A percentile compares a stretch with the other conserved stretches of the same genome.
These are phyloP conservation scores for Tachystola acroxantha DNA, from an alignment of 2,888 invertebrate species.

Conservation along the genomic window DNA sequence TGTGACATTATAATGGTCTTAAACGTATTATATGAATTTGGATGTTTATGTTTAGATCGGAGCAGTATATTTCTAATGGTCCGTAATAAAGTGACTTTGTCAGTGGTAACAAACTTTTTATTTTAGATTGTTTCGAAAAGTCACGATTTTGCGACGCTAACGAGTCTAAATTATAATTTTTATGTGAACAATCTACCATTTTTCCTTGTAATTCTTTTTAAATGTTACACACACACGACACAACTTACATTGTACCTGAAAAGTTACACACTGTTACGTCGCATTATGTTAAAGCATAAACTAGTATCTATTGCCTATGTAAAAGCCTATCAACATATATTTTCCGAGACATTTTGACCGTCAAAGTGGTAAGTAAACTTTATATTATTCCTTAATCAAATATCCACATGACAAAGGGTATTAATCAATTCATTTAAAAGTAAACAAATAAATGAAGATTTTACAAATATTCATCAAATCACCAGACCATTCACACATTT, in stretches of 20 bases:
- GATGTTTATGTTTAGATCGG: constrained; percentile 71
- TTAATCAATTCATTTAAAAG: too few relatives aligned
- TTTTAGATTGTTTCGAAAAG: constrained; percentile 31
- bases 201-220: constrained; percentile 45
- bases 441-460: too few relatives aligned
- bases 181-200: constrained; percentile 52
- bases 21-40: constrained; percentile 44
- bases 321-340: too few relatives aligned
- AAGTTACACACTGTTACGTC: constrained; percentile 6
- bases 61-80: constrained; percentile 63
- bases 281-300: too few relatives aligned
- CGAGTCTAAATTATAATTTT: constrained; percentile 22
- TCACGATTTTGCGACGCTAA: constrained; percentile 60
- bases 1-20: constrained; percentile 51
- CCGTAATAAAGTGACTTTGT: constrained; percentile 71
- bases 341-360: too few relatives aligned
- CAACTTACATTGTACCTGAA: neutral
- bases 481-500: too few relatives aligned
- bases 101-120: constrained; percentile 51
- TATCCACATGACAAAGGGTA: too few relatives aligned
- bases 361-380: too few relatives aligned
- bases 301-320: neutral
- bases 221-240: neutral
- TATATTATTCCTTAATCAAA: too few relatives aligned
- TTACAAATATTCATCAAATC: too few relatives aligned